These are phyloP conservation scores for Scaptomyza pallida DNA, from an alignment of 1,140 invertebrate genomes.

Conservation along the genomic window DNA sequence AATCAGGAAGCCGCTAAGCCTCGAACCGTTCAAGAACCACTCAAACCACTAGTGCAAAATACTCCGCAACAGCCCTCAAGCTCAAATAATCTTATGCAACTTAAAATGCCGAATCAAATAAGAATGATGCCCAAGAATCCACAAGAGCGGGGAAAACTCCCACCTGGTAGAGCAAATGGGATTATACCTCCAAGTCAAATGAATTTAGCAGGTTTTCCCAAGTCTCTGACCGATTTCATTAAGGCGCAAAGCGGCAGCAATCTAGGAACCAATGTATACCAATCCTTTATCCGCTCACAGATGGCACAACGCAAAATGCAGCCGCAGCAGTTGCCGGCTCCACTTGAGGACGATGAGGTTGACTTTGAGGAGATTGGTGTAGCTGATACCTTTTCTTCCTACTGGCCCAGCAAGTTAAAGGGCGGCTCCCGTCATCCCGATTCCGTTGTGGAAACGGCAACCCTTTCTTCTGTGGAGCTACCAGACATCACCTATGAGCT, in stretches of 20 bases:
- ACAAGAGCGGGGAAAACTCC: neutral
- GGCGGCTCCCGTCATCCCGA: slow-evolving; percentile 97
- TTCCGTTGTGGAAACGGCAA: slow-evolving; percentile 98
- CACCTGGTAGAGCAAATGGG: neutral
- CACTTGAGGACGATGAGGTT: slow-evolving; percentile 89
- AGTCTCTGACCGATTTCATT: slow-evolving; percentile 7
- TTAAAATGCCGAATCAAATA: slow-evolving; percentile 13
- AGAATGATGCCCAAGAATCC: neutral
- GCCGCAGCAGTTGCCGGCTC: neutral
- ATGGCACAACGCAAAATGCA: neutral
- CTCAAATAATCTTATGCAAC: neutral
- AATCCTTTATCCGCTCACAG: neutral
- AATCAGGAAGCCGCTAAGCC: neutral
- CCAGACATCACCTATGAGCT: slow-evolving; percentile 96
- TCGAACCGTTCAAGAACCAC: neutral
- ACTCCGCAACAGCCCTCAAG: neutral
- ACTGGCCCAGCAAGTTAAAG: slow-evolving; percentile 96
- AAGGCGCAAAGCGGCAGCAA: neutral
- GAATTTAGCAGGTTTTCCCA: neutral
- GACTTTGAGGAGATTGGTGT: slow-evolving; percentile 98
- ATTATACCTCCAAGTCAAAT: neutral
- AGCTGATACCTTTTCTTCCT: slow-evolving; percentile 98
- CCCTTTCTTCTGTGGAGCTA: slow-evolving; percentile 97
- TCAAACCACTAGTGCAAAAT: neutral
- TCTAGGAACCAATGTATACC: neutral